These are phyloP conservation scores for Stenchaetothrips biformis DNA, from an alignment of 2,888 invertebrate genomes.

Conservation along the genomic window DNA sequence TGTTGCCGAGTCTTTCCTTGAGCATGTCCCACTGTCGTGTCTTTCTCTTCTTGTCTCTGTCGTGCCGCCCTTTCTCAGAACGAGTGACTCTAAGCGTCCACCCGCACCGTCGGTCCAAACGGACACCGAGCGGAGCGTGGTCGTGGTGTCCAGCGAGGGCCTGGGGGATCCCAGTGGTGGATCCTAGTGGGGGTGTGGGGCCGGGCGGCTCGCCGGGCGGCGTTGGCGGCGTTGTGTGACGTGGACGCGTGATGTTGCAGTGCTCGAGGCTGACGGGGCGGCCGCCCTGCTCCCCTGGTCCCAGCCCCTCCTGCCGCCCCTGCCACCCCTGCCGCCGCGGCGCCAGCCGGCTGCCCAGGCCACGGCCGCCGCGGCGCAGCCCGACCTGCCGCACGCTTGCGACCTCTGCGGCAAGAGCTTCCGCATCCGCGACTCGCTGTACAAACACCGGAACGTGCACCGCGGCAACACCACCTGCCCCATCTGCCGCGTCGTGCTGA, in stretches of 20 bases:
- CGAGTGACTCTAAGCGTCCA: too few relatives aligned
- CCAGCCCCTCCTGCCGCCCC: background rate
- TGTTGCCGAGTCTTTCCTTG: too few relatives aligned
- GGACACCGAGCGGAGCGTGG: too few relatives aligned
- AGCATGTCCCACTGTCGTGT: too few relatives aligned
- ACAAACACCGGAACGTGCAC: constrained; percentile 58
- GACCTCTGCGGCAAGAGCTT: constrained; percentile 55
- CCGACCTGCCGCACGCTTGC: background rate
- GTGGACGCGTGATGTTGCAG: background rate
- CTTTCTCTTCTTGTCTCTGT: too few relatives aligned
- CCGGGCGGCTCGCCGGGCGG: background rate
- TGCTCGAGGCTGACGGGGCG: background rate
- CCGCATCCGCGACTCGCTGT: constrained; percentile 58
- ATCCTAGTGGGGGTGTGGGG: background rate
- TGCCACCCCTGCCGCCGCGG: background rate
- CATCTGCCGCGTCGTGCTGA: constrained; percentile 57
- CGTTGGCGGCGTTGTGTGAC: background rate
- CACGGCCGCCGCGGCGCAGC: constrained; percentile 4
- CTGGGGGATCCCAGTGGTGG: background rate
- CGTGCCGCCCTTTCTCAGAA: too few relatives aligned
- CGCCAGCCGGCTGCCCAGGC: background rate
- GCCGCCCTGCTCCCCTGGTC: background rate
- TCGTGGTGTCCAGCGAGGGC: too few relatives aligned
- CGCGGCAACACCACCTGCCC: constrained; percentile 60
- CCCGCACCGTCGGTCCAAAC: too few relatives aligned